phyloP scores from a whole-genome alignment of 2,888 invertebrate species.

The Aphodius sticticus region DNA sequence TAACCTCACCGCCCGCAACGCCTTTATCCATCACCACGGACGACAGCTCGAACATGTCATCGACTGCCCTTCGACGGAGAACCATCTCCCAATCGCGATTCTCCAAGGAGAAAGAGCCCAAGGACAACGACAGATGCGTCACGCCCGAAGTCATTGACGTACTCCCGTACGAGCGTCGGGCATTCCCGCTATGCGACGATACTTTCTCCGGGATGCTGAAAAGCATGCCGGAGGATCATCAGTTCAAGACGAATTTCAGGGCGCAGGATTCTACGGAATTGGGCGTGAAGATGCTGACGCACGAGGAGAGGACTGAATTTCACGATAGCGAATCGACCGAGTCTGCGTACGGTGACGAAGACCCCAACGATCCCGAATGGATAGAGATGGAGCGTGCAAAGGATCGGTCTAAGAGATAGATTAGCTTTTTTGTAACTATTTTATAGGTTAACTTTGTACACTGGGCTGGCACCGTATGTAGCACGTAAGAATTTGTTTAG shows the following conservation, averaged over 20 bases:
- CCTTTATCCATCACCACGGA: slow-evolving; percentile 55
- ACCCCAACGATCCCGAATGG: slow-evolving; percentile 90
- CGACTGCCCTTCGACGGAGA: slow-evolving; percentile 58
- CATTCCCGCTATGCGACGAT: slow-evolving; percentile 78
- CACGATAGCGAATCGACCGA: slow-evolving; percentile 63
- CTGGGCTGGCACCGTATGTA: slow-evolving; percentile 40
- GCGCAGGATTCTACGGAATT: slow-evolving; percentile 50
- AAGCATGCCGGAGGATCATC: slow-evolving; percentile 66
- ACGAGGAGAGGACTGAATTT: slow-evolving; percentile 31
- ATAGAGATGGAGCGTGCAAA: slow-evolving; percentile 59
- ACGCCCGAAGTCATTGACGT: slow-evolving; percentile 59
- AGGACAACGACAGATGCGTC: slow-evolving; percentile 44
- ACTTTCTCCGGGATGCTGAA: slow-evolving; percentile 74
- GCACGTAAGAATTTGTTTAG: slow-evolving; percentile 32
- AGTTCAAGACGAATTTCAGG: slow-evolving; percentile 52
- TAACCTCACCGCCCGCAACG: slow-evolving; percentile 64
- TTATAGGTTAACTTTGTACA: slow-evolving; percentile 34
- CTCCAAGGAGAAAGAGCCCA: slow-evolving; percentile 50
- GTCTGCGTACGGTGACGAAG: slow-evolving; percentile 75
- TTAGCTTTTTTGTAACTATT: slow-evolving; percentile 20
- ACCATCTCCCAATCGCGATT: slow-evolving; percentile 63
- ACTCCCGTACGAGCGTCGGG: slow-evolving; percentile 77
- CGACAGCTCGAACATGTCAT: slow-evolving; percentile 43
- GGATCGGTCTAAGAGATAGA: slow-evolving; percentile 57
- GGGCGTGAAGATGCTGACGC: slow-evolving; percentile 41